Conservation (phyloP, 1,140 invertebrate species). For the Atta texana region DNA sequence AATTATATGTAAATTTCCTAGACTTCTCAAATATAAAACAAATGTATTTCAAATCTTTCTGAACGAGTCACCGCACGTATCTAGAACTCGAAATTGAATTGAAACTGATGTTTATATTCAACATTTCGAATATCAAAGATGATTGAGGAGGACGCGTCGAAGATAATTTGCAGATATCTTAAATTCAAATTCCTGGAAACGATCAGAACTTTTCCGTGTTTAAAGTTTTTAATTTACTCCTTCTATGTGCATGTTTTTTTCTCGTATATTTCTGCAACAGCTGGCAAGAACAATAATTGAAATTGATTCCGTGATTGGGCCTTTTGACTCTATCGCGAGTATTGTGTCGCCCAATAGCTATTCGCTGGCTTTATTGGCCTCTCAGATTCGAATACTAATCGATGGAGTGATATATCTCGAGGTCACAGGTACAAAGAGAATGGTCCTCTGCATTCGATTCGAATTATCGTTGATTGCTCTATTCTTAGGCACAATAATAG, state of each 20-base stretch:
- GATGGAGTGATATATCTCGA: constrained; percentile 44
- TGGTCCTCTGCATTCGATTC: constrained; percentile 21
- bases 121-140: not conserved
- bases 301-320: constrained; percentile 12
- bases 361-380: constrained; percentile 48
- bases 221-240: constrained; percentile 5
- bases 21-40: not conserved
- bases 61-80: not conserved
- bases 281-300: constrained; percentile 16
- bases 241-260: not conserved
- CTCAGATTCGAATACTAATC: constrained; percentile 48
- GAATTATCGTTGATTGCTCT: constrained; percentile 52
- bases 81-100: constrained; percentile 11
- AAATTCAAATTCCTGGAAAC: constrained; percentile 1
- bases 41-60: not conserved
- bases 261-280: not conserved
- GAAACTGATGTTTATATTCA: constrained; percentile 29
- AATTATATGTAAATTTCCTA: not conserved
- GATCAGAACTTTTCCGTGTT: not conserved
- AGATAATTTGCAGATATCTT: not conserved
- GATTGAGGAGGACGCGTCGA: too few species aligned
- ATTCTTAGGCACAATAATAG: not conserved
- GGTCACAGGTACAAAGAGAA: constrained; percentile 9
- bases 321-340: constrained; percentile 37
- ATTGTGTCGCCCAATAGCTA: constrained; percentile 36